These are phyloP conservation scores for Cosmorhoe ocellata DNA, from an alignment of 2,888 invertebrate species.

Conservation along the genomic window DNA sequence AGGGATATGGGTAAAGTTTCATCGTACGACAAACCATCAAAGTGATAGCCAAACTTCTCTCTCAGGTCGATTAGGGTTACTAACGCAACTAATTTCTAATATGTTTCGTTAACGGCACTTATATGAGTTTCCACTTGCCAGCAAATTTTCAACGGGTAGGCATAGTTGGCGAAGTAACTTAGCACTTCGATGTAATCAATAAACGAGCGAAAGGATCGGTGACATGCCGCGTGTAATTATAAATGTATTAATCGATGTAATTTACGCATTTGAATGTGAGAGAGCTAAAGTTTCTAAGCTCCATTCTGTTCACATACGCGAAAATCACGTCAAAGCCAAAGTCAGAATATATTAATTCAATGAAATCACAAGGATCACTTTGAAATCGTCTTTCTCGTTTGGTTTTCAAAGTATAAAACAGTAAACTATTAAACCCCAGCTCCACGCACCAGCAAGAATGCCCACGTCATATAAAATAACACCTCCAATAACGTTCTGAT, in stretches of 20 bases:
- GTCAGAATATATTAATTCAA: too few species aligned
- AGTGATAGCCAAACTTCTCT: constrained; percentile 63
- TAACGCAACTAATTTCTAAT: constrained; percentile 75
- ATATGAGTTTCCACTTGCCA: constrained; percentile 57
- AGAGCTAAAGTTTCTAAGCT: not conserved
- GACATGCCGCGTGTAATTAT: constrained; percentile 28
- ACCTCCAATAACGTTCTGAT: not conserved
- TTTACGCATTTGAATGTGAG: constrained; percentile 3
- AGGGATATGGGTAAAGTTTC: constrained; percentile 33
- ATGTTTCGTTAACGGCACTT: constrained; percentile 75
- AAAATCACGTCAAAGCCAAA: too few species aligned
- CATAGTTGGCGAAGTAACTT: constrained; percentile 68
- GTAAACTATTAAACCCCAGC: too few species aligned
- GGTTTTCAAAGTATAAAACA: too few species aligned
- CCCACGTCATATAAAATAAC: too few species aligned
- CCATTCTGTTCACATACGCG: not conserved
- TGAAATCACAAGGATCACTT: too few species aligned
- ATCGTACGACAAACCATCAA: constrained; percentile 51
- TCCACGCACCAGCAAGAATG: too few species aligned
- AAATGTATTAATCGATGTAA: constrained; percentile 26
- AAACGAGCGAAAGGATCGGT: constrained; percentile 35
- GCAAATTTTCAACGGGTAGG: constrained; percentile 56
- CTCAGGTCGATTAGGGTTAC: constrained; percentile 66
- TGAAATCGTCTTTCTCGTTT: too few species aligned
- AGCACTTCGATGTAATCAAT: constrained; percentile 62